Percentiles rank a stretch among this genome's conserved stretches.
Conservation (phyloP, 2,797 vertebrate species). For the Morus bassanus region DNA sequence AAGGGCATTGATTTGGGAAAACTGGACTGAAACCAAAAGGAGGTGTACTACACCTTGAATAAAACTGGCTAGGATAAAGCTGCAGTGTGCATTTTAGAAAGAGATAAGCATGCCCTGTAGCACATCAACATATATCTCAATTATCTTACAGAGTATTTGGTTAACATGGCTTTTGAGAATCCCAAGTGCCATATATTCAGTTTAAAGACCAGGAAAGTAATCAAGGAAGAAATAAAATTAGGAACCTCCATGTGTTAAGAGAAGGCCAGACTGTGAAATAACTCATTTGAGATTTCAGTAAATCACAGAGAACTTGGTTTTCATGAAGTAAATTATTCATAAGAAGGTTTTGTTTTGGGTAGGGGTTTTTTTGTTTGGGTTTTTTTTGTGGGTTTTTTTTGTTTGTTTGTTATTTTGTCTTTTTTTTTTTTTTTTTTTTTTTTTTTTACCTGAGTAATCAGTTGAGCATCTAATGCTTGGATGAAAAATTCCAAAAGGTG, state of each 20-base stretch:
- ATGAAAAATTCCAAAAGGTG: constrained; percentile 80
- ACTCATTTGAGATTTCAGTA: background rate
- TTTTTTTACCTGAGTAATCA: constrained; percentile 83
- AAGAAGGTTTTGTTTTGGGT: background rate
- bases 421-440: background rate
- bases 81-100: background rate
- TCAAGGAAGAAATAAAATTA: background rate
- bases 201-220: background rate
- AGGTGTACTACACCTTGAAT: background rate
- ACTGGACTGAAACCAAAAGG: background rate
- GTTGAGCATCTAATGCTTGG: constrained; percentile 77
- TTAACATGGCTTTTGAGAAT: no score
- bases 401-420: background rate
- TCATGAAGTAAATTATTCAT: background rate
- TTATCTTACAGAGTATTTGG: background rate
- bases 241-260: background rate
- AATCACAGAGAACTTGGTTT: background rate
- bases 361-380: background rate
- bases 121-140: background rate
- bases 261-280: background rate
- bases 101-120: background rate
- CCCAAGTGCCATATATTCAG: background rate
- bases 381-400: background rate
- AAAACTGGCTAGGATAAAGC: background rate
- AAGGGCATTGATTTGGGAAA: background rate